Percentiles rank a stretch among this genome's conserved stretches.
Conservation (phyloP, 2,797 vertebrate genomes). For the Peromyscus eremicus region DNA sequence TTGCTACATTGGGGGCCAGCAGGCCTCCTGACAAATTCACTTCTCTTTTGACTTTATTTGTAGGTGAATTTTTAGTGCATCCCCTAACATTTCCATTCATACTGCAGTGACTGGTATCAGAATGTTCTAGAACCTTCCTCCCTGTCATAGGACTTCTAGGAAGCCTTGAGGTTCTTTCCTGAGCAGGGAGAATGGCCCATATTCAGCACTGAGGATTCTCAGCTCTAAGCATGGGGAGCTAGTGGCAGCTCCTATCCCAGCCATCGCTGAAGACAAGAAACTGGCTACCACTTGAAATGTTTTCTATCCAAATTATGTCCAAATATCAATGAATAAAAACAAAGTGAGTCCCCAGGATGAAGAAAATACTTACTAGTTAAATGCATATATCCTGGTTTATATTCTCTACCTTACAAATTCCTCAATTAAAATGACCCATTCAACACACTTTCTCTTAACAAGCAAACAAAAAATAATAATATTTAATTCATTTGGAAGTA, state of each 20-base stretch:
- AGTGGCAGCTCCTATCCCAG: not conserved
- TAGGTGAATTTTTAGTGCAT: not conserved
- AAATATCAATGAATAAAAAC: constrained; percentile 12
- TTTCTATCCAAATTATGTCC: not conserved
- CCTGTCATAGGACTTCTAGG: not conserved
- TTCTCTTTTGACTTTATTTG: constrained; percentile 19
- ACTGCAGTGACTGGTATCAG: not conserved
- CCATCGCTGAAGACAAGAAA: not conserved
- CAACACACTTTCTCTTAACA: constrained; percentile 11
- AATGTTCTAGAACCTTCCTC: not conserved
- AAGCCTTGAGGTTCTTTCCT: constrained; percentile 5
- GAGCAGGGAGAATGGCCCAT: not conserved
- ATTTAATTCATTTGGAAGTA: too few relatives aligned
- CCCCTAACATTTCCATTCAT: not conserved
- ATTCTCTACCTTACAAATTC: constrained; percentile 49
- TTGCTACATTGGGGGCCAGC: not conserved
- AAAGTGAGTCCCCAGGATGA: constrained; percentile 1
- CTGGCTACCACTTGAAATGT: not conserved
- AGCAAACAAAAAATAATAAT: not conserved
- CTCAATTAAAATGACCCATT: constrained; percentile 16
- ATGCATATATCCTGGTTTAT: constrained; percentile 32
- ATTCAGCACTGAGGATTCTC: not conserved
- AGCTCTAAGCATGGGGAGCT: not conserved
- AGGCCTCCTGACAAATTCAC: not conserved
- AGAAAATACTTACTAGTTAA: constrained; percentile 34